These are phyloP conservation scores for Manduca sexta DNA, from an alignment of 1,140 invertebrate genomes.

Conservation along the genomic window DNA sequence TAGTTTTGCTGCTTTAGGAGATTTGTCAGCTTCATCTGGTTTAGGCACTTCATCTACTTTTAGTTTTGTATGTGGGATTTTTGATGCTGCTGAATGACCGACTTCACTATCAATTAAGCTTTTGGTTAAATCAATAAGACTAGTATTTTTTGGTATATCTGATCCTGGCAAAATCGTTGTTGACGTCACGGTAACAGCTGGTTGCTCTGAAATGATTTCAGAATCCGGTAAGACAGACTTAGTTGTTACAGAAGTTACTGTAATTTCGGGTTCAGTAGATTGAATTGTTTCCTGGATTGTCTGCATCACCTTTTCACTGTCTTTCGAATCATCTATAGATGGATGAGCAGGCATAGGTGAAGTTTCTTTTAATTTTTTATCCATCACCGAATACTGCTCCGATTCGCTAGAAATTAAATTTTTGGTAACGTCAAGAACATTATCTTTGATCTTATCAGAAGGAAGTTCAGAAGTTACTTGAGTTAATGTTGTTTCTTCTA, in stretches of 20 bases:
- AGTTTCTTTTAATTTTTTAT: not conserved
- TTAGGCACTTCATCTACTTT: too few relatives aligned
- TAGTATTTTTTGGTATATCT: slow-evolving; percentile 9
- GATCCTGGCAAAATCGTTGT: too few relatives aligned
- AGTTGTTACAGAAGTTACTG: not conserved
- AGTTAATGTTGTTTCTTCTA: not conserved
- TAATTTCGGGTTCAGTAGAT: slow-evolving; percentile 12
- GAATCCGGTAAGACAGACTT: not conserved
- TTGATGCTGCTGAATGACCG: slow-evolving; percentile 9
- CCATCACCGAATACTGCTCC: not conserved
- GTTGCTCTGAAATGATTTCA: not conserved
- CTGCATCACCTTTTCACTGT: slow-evolving; percentile 4
- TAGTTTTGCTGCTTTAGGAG: too few relatives aligned
- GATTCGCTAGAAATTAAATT: not conserved
- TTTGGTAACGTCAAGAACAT: not conserved
- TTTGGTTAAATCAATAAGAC: slow-evolving; percentile 14
- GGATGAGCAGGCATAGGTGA: not conserved
- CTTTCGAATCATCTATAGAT: not conserved
- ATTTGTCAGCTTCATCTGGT: too few relatives aligned
- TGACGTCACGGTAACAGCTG: not conserved
- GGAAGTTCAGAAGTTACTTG: not conserved
- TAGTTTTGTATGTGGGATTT: not conserved
- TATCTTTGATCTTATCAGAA: not conserved
- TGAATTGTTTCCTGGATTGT: slow-evolving; percentile 11
- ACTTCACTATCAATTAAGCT: slow-evolving; percentile 17